Evolutionary conservation across 2,797 vertebrate species (phyloP), one percentile per base, ranked within the genome.

Genomic region (Anguilla pacifica): DNA sequence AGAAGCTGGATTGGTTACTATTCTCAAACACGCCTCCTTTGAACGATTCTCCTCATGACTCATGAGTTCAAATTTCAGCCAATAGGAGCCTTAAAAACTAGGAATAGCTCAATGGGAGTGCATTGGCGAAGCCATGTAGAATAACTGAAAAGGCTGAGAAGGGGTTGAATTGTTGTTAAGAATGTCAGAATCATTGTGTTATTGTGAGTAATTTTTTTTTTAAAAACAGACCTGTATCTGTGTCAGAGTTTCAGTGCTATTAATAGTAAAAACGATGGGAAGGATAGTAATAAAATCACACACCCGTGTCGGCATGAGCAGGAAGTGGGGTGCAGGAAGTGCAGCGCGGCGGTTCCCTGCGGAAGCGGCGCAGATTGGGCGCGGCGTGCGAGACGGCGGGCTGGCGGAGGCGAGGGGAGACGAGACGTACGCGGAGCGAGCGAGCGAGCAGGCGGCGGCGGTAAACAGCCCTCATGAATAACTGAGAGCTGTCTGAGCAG

Each of bases 401-500:
- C 35, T 35, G 77, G 77, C 6, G 43, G 77, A 49, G 77, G 22
- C 13, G 25, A 43, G 15, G 19, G 28, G 70, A 49, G 77, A 25
- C 25, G 77, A 81, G 43, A 31, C 43, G 25, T 43, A 22, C 13
- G 39, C 15, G 92, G 92, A 91, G 91, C 3, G 91, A 94, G 31
- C 31, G 35, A 35, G 35, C 35, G 35, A 35, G 35, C 35, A 31
- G 31, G 31, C 31, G 31, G 94, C 89, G 93, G 92, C 92, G 91
- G 90, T 89, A 92, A 94, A 94, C 90, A 90, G 88, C 89, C 91
- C 92, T 91, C 90, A 94, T 94, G 92, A 95, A 95, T 95, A 92
- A 95, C 94, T 93, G 89, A 95, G 91, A 91, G 90, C 84, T 88
- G 90, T 91, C 90, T 43, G 67, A 85, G 31, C 55, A n/a, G 31